Conservation (phyloP, 2,113 vertebrate species). For the Falco punctatus region DNA sequence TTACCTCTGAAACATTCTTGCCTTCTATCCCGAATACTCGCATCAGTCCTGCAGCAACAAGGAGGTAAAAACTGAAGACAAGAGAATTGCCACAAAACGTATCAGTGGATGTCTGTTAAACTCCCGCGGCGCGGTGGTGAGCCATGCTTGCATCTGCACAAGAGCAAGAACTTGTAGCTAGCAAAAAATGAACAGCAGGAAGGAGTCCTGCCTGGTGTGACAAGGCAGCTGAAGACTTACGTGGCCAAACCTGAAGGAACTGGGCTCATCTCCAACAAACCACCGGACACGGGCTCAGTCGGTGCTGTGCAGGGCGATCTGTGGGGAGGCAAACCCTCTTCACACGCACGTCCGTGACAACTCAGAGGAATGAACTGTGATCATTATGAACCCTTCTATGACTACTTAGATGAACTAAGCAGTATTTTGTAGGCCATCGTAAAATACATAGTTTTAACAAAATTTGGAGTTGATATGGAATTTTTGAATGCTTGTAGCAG, state of each 20-base stretch:
- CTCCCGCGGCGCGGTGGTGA: neutral
- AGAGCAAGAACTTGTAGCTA: neutral
- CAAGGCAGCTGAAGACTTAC: accelerated
- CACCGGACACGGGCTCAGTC: neutral
- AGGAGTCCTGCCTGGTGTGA: neutral
- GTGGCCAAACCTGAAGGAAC: neutral
- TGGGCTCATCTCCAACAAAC: neutral
- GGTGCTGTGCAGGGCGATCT: neutral
- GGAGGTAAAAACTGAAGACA: neutral
- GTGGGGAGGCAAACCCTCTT: neutral
- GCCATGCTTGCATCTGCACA: neutral
- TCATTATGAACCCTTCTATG: neutral
- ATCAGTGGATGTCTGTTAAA: neutral
- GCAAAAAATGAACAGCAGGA: neutral
- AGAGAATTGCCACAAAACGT: neutral
- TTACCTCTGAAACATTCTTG: neutral
- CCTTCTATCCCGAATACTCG: neutral
- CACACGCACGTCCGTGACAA: neutral
- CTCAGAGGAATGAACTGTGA: neutral
- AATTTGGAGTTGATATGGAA: neutral
- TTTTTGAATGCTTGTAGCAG: neutral
- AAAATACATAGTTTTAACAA: neutral
- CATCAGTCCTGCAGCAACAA: neutral
- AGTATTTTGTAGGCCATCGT: neutral
- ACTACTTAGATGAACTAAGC: neutral